Evolutionary conservation across 2,113 vertebrate species (phyloP).

Genomic region (Sturnus vulgaris): DNA sequence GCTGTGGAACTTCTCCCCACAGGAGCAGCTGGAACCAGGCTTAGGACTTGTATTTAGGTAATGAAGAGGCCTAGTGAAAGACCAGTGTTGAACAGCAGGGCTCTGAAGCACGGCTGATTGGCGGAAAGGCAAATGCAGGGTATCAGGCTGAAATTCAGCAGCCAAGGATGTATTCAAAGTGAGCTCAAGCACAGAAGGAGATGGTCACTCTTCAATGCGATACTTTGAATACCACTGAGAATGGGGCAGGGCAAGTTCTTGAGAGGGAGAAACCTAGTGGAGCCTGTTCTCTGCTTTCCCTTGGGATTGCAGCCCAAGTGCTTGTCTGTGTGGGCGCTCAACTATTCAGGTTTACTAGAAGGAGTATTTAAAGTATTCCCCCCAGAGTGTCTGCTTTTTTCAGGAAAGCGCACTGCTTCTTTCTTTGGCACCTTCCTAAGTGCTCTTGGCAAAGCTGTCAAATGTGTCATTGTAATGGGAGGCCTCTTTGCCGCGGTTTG

Average conservation of each 20-base stretch:
- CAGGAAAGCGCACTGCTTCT: neutral
- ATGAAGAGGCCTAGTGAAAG: neutral
- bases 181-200: neutral
- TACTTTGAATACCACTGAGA: neutral
- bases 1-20: neutral
- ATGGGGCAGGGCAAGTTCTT: neutral
- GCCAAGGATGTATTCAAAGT: neutral
- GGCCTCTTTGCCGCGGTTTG: constrained; percentile 39
- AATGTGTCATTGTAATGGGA: constrained; percentile 52
- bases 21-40: neutral
- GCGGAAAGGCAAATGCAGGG: neutral
- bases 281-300: neutral
- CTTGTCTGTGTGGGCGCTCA: neutral
- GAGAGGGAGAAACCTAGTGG: neutral
- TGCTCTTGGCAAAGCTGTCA: constrained; percentile 61
- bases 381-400: constrained; percentile 9
- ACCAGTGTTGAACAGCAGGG: neutral
- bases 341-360: constrained; percentile 46
- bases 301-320: neutral
- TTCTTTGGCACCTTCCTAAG: constrained; percentile 46
- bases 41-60: neutral
- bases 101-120: neutral
- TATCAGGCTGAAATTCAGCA: neutral
- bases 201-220: neutral
- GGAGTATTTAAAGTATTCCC: constrained; percentile 36